Percentiles rank a stretch among this genome's conserved stretches.
These are phyloP conservation scores for Xenopus tropicalis DNA, from an alignment of 2,113 vertebrate species.

Conservation along the genomic window DNA sequence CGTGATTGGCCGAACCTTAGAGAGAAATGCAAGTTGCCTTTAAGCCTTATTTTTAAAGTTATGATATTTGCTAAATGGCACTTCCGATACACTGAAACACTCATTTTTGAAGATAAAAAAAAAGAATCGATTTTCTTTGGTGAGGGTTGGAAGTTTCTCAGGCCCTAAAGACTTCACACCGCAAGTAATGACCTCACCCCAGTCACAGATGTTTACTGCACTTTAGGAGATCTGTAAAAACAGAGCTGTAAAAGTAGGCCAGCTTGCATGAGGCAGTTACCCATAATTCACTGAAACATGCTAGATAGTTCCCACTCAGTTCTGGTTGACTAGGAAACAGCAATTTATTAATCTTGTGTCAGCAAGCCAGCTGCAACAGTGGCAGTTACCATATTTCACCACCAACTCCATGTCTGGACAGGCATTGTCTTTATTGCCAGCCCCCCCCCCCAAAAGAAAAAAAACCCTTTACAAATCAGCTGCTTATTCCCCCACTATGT, in stretches of 20 bases:
- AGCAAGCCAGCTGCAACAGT: conserved; percentile 95
- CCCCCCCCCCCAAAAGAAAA: conserved; percentile 56
- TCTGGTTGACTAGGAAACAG: conserved; percentile 99
- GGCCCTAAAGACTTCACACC: conserved; percentile 65
- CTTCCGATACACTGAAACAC: too few species aligned
- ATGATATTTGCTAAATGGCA: too few species aligned
- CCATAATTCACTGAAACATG: conserved; percentile 86
- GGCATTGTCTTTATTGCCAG: conserved; percentile 61
- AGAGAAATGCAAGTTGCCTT: too few species aligned
- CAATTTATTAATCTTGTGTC: conserved; percentile 99
- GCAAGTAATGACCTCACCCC: conserved; percentile 80
- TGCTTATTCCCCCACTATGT: conserved; percentile 55
- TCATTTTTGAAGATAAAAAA: background rate
- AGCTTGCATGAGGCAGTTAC: conserved; percentile 95
- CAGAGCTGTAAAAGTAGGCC: conserved; percentile 88
- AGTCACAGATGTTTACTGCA: conserved; percentile 88
- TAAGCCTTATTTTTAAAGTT: too few species aligned
- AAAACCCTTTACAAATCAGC: conserved; percentile 70
- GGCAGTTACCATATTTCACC: conserved; percentile 88
- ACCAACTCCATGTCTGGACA: conserved; percentile 78
- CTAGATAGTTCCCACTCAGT: conserved; percentile 98
- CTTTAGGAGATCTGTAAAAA: conserved; percentile 73
- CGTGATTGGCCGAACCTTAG: too few species aligned
- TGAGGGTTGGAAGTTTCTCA: conserved; percentile 57
- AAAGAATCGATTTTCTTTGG: conserved; percentile 45